Percentiles rank a stretch among this genome's conserved stretches.
phyloP scores from a whole-genome alignment of 2,888 invertebrate genomes.

The Oscheius sp. region DNA sequence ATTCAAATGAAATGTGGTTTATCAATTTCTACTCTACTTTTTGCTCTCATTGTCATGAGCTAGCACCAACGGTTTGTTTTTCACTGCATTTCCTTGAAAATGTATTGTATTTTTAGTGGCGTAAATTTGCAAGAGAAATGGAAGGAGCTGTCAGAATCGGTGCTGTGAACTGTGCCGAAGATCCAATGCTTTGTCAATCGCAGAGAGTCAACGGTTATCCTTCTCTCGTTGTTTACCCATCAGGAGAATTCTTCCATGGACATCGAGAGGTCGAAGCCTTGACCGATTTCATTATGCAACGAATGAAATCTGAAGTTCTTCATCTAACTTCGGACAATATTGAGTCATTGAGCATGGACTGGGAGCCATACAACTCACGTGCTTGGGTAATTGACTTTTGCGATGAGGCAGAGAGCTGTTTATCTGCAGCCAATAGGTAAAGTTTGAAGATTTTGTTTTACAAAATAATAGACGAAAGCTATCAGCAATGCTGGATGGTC shows the following conservation, averaged over 20 bases:
- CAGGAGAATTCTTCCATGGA: conserved; percentile 76
- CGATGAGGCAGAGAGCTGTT: conserved; percentile 64
- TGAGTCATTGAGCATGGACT: conserved; percentile 46
- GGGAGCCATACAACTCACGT: conserved; percentile 52
- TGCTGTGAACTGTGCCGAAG: conserved; percentile 88
- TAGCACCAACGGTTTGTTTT: conserved; percentile 78
- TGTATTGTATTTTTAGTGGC: conserved; percentile 76
- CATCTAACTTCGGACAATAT: conserved; percentile 56
- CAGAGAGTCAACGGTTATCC: conserved; percentile 83
- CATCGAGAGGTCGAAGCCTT: conserved; percentile 76
- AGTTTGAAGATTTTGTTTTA: conserved; percentile 3
- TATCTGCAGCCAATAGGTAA: conserved; percentile 42
- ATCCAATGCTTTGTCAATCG: conserved; percentile 81
- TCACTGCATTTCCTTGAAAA: neutral
- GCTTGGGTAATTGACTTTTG: conserved; percentile 76
- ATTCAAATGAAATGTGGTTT: conserved; percentile 79
- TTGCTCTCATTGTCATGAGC: conserved; percentile 84
- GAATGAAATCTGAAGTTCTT: conserved; percentile 72
- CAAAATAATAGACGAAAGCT: conserved; percentile 75
- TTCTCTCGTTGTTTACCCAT: conserved; percentile 79
- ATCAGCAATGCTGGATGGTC: conserved; percentile 78
- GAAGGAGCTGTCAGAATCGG: conserved; percentile 84
- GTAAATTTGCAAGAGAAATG: conserved; percentile 80
- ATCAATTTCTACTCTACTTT: conserved; percentile 88
- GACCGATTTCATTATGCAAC: conserved; percentile 78